Evolutionary conservation across 1,140 invertebrate genomes (phyloP), one percentile per base, ranked within the genome.

Genomic region (Acromyrmex heyeri): DNA sequence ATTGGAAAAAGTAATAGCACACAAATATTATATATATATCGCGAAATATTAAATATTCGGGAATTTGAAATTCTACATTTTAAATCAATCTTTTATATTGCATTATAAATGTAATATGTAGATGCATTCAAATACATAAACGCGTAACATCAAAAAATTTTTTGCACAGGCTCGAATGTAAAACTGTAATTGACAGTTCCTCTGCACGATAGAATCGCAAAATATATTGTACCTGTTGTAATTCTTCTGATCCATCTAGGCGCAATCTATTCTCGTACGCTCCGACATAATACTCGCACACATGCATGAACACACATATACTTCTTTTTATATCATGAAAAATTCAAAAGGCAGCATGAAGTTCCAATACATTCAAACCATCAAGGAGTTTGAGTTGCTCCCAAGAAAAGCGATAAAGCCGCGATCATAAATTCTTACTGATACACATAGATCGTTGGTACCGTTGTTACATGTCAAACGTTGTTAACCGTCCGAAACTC

Each of bases 321-420:
- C 34, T 34, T 30, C 69, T 83, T 83, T 83, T 73, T 83, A 72
- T 48, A 83, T 73, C 79, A 83, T 83, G 79, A 83, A 83, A 83
- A 61, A 83, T 83, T 83, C 79, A 73, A 61, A 44, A 73, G 55
- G 38, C 44, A 14, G 27, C 55, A 21, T 83, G n/a, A 83, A 83
- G 79, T 83, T 61, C 53, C 67, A 61, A 83, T 83, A 61, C 67
- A 73, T 83, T 83, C 69, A 73, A 44, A 83, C 38, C 53, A 14
- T 83, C 44, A 44, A 59, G 21, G 27, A 83, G 69, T 61, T 73
- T 44, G 67, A 72, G 53, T 73, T 44, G 34, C 55, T 30, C n/a
- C 24, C 48, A 44, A 83, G 67, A 73, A 83, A 61, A 61, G 55
- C 79, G 79, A 82, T 73, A 82, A 82, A 82, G 79, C 38, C 55